A percentile compares a stretch with the other conserved stretches of the same genome.
phyloP scores from a whole-genome alignment of 2,888 invertebrate species.

The Limnephilus lunatus region DNA sequence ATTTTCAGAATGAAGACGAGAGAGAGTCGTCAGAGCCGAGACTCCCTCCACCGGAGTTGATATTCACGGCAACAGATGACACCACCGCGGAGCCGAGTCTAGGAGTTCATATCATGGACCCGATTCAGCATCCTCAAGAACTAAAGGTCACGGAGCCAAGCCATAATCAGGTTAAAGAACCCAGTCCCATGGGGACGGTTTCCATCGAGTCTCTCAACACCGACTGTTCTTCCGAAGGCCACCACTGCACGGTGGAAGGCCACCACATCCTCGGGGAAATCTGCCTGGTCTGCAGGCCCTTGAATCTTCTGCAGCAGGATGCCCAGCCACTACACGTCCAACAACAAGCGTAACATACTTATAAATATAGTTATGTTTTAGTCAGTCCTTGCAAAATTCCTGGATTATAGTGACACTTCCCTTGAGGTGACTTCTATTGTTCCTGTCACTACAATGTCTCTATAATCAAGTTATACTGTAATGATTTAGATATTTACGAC shows the following conservation, averaged over 20 bases:
- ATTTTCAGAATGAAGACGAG: conserved; percentile 64
- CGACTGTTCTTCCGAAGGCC: conserved; percentile 8
- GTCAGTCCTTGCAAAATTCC: neutral
- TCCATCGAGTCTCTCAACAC: neutral
- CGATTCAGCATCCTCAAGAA: neutral
- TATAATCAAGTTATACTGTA: neutral
- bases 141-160: neutral
- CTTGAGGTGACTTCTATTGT: neutral
- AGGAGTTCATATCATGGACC: neutral
- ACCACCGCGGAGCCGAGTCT: neutral
- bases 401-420: neutral
- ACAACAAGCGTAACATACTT: conserved; percentile 59
- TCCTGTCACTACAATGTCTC: neutral
- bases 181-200: conserved; percentile 16
- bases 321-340: conserved; percentile 67
- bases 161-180: neutral
- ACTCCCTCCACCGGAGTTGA: conserved; percentile 14
- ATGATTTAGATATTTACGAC: neutral
- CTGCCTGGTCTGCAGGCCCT: conserved; percentile 61
- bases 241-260: conserved; percentile 57
- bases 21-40: conserved; percentile 46
- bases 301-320: conserved; percentile 70
- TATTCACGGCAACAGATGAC: neutral
- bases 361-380: neutral
- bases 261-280: conserved; percentile 63